These are phyloP conservation scores for Xenentodon cancila DNA, from an alignment of 2,797 vertebrate genomes.

Conservation along the genomic window DNA sequence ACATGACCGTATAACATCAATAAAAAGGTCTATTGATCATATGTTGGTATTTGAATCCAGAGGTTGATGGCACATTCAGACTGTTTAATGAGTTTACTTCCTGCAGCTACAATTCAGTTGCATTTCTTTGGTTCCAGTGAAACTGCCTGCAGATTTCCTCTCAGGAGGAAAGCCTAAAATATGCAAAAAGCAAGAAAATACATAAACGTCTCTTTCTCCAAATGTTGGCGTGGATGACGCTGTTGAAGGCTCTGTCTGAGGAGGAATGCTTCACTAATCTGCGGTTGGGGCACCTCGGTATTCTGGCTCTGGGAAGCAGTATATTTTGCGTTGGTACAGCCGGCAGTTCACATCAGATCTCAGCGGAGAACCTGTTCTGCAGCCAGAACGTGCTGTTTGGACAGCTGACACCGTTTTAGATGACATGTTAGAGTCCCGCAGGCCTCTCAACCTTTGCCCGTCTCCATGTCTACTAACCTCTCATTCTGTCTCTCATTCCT, in stretches of 20 bases:
- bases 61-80: too few species aligned
- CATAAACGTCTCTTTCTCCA: not conserved
- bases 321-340: slow-evolving; percentile 44
- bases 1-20: too few species aligned
- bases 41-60: too few species aligned
- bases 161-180: not conserved
- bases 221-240: slow-evolving; percentile 33
- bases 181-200: slow-evolving; percentile 12
- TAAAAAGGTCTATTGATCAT: too few species aligned
- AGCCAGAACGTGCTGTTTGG: slow-evolving; percentile 64
- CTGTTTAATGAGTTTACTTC: too few species aligned
- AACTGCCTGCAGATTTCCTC: not conserved
- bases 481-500: too few species aligned
- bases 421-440: slow-evolving; percentile 65
- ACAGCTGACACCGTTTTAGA: slow-evolving; percentile 89
- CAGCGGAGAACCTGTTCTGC: slow-evolving; percentile 61
- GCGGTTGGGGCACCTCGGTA: slow-evolving; percentile 50
- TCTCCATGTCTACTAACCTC: too few species aligned
- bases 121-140: not conserved
- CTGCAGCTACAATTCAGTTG: not conserved
- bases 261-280: slow-evolving; percentile 53
- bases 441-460: slow-evolving; percentile 22
- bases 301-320: slow-evolving; percentile 35
- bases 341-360: slow-evolving; percentile 54
- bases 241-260: slow-evolving; percentile 3